phyloP scores from a whole-genome alignment of 2,888 invertebrate species.

The Parnassius glacialis region DNA sequence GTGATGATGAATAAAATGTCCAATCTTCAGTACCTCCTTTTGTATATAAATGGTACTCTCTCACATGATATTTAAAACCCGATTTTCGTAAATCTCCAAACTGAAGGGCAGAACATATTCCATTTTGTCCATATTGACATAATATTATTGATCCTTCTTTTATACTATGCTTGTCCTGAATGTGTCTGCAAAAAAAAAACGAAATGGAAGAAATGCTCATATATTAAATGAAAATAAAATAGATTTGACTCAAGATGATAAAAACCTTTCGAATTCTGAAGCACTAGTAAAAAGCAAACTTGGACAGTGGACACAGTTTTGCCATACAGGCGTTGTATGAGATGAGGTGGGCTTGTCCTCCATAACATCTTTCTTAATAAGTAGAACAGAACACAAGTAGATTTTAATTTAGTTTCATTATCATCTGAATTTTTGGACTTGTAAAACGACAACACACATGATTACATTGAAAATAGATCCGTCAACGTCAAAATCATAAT shows the following conservation, averaged over 20 bases:
- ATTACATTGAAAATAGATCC: constrained; percentile 18
- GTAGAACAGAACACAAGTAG: constrained; percentile 20
- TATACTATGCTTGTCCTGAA: constrained; percentile 89
- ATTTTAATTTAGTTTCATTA: constrained; percentile 28
- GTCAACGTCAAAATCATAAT: constrained; percentile 19
- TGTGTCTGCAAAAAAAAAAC: constrained; percentile 81
- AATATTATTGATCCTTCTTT: constrained; percentile 92
- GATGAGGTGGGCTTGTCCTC: constrained; percentile 62
- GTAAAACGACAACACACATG: constrained; percentile 29
- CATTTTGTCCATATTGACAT: constrained; percentile 93
- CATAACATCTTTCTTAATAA: constrained; percentile 67
- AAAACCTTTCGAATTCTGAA: constrained; percentile 83
- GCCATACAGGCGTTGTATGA: constrained; percentile 77
- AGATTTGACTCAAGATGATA: constrained; percentile 8
- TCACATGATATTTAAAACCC: constrained; percentile 93
- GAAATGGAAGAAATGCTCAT: not conserved
- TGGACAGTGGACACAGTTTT: constrained; percentile 83
- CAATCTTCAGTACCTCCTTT: constrained; percentile 81
- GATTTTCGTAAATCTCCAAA: constrained; percentile 93
- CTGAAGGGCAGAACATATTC: constrained; percentile 92
- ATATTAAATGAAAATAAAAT: constrained; percentile 14
- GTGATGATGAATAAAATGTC: constrained; percentile 94
- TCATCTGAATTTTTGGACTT: constrained; percentile 33
- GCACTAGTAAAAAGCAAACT: constrained; percentile 79
- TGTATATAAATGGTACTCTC: constrained; percentile 81